Evolutionary conservation across 2,888 invertebrate species (phyloP).

Genomic region (Cephus nigrinus): DNA sequence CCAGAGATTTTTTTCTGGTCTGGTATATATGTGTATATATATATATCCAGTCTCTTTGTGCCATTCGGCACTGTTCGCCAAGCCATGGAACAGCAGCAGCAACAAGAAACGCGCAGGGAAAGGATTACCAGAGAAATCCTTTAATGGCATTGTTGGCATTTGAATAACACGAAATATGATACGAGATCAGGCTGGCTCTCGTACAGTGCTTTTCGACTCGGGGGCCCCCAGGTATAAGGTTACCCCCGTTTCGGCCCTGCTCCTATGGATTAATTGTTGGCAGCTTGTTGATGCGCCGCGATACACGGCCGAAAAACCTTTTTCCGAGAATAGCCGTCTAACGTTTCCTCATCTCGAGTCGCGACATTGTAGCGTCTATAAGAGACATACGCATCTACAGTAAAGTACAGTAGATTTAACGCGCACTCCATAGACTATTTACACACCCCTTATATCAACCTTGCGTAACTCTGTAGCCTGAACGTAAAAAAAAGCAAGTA

Average conservation of each 20-base stretch:
- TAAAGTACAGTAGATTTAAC: too few species aligned
- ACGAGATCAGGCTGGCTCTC: constrained; percentile 50
- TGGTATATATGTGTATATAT: constrained; percentile 25
- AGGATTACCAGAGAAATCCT: constrained; percentile 61
- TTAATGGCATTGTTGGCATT: constrained; percentile 66
- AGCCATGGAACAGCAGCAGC: neutral
- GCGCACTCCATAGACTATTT: too few species aligned
- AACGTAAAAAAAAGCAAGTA: too few species aligned
- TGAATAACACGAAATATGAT: constrained; percentile 66
- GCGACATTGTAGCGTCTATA: too few species aligned
- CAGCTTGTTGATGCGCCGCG: constrained; percentile 35
- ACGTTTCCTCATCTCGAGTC: neutral
- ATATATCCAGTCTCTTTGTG: constrained; percentile 1
- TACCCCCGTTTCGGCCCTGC: constrained; percentile 37
- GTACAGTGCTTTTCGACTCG: constrained; percentile 2
- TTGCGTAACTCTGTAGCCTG: too few species aligned
- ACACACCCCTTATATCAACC: too few species aligned
- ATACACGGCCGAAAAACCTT: constrained; percentile 12
- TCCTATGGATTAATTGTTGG: constrained; percentile 61
- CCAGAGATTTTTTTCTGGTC: constrained; percentile 45
- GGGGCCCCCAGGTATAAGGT: constrained; percentile 51
- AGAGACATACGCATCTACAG: too few species aligned
- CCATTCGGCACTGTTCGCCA: constrained; percentile 3
- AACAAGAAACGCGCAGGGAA: constrained; percentile 25
- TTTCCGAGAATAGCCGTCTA: constrained; percentile 17